Conservation (phyloP, 2,113 vertebrate genomes). For the Ophthalmolycus amberensis region DNA sequence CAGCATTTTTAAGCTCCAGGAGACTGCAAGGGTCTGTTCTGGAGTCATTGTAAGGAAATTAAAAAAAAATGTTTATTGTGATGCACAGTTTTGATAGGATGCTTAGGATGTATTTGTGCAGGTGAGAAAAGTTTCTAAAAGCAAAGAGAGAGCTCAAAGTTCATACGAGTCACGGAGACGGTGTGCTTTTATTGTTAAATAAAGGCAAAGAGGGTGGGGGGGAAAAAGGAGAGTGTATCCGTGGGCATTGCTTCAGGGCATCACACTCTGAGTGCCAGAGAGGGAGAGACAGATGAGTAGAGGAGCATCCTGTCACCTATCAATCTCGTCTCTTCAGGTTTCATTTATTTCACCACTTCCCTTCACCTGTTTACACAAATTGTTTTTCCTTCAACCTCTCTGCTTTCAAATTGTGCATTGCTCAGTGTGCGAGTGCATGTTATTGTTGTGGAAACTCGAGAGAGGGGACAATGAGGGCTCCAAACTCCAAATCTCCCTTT, state of each 20-base stretch:
- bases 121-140: conserved; percentile 68
- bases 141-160: conserved; percentile 70
- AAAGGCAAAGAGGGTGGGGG: conserved; percentile 73
- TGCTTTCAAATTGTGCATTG: conserved; percentile 52
- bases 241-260: conserved; percentile 77
- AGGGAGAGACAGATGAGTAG: conserved; percentile 39
- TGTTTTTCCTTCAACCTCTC: conserved; percentile 58
- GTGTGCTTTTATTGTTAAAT: conserved; percentile 75
- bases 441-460: conserved; percentile 63
- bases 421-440: conserved; percentile 49
- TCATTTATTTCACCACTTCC: conserved; percentile 66
- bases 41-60: conserved; percentile 28
- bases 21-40: conserved; percentile 54
- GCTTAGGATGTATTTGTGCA: conserved; percentile 29
- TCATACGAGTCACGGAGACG: conserved; percentile 67
- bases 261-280: conserved; percentile 70
- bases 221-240: conserved; percentile 65
- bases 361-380: conserved; percentile 67
- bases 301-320: conserved; percentile 75
- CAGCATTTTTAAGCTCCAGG: conserved; percentile 74
- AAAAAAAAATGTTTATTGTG: conserved; percentile 11
- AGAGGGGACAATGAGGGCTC: conserved; percentile 61
- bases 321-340: conserved; percentile 72
- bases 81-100: conserved; percentile 41
- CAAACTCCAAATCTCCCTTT: conserved; percentile 58